Conservation (phyloP, 1,140 invertebrate species). For the Drosophila azteca region DNA sequence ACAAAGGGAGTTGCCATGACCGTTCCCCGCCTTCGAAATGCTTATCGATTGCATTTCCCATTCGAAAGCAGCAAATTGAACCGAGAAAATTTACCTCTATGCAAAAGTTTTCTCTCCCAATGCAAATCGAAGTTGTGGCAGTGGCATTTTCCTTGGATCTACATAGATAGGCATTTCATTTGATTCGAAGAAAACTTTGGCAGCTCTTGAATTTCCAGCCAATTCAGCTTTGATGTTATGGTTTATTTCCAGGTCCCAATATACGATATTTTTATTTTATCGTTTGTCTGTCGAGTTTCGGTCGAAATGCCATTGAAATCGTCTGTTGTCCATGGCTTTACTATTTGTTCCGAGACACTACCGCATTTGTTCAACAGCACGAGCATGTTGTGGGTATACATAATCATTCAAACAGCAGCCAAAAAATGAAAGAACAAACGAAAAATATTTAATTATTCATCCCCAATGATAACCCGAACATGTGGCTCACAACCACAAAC, state of each 20-base stretch:
- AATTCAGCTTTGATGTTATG: slow-evolving; percentile 26
- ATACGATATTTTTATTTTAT: slow-evolving; percentile 16
- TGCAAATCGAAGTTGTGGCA: slow-evolving; percentile 30
- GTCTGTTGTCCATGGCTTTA: slow-evolving; percentile 36
- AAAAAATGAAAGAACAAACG: slow-evolving; percentile 28
- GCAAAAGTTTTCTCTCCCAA: slow-evolving; percentile 1
- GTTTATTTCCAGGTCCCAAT: neutral
- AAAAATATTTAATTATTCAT: slow-evolving; percentile 70
- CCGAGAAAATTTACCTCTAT: slow-evolving; percentile 12
- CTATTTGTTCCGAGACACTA: slow-evolving; percentile 20
- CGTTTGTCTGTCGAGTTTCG: slow-evolving; percentile 29
- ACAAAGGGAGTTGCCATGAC: slow-evolving; percentile 16
- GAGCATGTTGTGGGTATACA: slow-evolving; percentile 25
- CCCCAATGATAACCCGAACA: slow-evolving; percentile 54
- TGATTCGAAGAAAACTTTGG: neutral
- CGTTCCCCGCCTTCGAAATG: slow-evolving; percentile 9
- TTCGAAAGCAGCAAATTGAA: slow-evolving; percentile 9
- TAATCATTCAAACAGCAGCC: slow-evolving; percentile 63
- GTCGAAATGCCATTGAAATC: slow-evolving; percentile 53
- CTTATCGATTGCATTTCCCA: slow-evolving; percentile 40
- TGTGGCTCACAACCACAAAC: slow-evolving; percentile 42
- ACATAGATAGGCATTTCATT: neutral
- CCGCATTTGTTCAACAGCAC: slow-evolving; percentile 27
- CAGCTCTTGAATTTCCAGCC: slow-evolving; percentile 1
- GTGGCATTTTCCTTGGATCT: neutral